These are phyloP conservation scores for Leistus spinibarbis DNA, from an alignment of 2,888 invertebrate genomes.

Conservation along the genomic window DNA sequence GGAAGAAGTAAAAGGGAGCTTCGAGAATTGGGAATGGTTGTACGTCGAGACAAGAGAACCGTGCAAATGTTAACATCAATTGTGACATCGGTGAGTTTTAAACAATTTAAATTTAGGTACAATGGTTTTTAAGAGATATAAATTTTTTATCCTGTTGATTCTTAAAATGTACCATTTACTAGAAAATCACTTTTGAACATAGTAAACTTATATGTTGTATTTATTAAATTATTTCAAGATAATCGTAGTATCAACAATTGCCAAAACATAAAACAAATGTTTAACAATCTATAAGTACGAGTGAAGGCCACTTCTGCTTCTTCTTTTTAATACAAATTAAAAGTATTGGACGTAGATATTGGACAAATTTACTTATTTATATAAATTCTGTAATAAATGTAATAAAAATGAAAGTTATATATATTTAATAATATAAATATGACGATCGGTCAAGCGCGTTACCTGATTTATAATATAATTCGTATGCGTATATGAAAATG, in stretches of 20 bases:
- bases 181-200: neutral
- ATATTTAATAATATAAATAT: neutral
- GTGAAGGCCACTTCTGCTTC: no score
- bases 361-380: no score
- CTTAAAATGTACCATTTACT: neutral
- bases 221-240: no score
- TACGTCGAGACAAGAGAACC: slow-evolving; percentile 26
- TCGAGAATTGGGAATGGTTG: slow-evolving; percentile 12
- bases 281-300: no score
- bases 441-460: neutral
- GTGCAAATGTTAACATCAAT: slow-evolving; percentile 19
- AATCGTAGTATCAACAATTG: no score
- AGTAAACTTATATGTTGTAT: neutral
- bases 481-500: neutral
- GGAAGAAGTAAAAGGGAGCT: slow-evolving; percentile 14
- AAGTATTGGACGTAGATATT: no score
- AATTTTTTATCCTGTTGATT: neutral
- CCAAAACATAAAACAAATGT: no score
- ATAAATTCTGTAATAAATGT: no score
- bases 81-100: slow-evolving; percentile 21
- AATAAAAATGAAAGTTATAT: neutral
- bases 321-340: no score
- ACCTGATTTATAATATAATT: neutral
- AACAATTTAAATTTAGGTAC: neutral
- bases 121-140: neutral